A percentile compares a stretch with the other conserved stretches of the same genome.
phyloP scores from a whole-genome alignment of 2,113 vertebrate genomes.

The Vanacampus margaritifer region DNA sequence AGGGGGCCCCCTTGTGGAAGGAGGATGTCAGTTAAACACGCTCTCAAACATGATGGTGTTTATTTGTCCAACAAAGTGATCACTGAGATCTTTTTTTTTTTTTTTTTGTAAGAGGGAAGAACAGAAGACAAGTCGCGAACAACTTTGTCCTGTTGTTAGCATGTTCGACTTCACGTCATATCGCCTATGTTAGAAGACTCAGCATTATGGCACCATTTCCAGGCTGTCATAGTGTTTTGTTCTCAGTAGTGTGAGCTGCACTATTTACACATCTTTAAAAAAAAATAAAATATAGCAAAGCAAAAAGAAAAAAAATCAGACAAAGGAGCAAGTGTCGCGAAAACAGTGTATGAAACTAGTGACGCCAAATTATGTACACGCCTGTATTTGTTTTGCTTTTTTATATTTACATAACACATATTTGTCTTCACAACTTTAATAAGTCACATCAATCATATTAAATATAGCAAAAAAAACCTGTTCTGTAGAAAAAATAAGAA shows the following conservation, averaged over 20 bases:
- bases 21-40: not conserved
- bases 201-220: conserved; percentile 62
- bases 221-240: conserved; percentile 40
- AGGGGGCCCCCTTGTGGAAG: not conserved
- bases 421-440: conserved; percentile 49
- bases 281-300: not conserved
- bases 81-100: conserved; percentile 25
- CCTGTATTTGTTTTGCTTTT: conserved; percentile 32
- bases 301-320: conserved; percentile 1
- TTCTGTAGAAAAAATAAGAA: conserved; percentile 39
- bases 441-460: conserved; percentile 62
- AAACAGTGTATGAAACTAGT: conserved; percentile 53
- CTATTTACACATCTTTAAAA: conserved; percentile 43
- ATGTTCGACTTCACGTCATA: conserved; percentile 25
- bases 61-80: conserved; percentile 19
- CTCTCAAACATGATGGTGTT: not conserved
- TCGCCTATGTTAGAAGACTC: conserved; percentile 33
- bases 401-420: conserved; percentile 32
- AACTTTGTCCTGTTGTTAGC: conserved; percentile 3
- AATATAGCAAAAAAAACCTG: conserved; percentile 51
- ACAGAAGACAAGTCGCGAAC: not conserved
- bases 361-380: conserved; percentile 57
- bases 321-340: conserved; percentile 32
- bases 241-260: conserved; percentile 34
- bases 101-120: conserved; percentile 13